A percentile compares a stretch with the other conserved stretches of the same genome.
phyloP scores from a whole-genome alignment of 2,797 vertebrate species.

The Morelia viridis region DNA sequence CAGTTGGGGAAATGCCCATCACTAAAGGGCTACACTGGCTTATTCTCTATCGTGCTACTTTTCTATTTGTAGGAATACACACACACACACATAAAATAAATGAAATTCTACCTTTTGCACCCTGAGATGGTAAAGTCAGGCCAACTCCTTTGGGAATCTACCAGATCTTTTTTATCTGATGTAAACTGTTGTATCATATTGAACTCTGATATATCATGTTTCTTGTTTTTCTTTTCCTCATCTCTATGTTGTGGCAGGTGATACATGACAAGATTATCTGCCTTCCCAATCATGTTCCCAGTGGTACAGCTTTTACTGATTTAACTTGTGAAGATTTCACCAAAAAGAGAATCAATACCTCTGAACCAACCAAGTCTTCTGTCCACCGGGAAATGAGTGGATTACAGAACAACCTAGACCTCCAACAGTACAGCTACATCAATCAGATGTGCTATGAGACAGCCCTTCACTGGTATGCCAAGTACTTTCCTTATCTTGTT shows the following conservation, averaged over 20 bases:
- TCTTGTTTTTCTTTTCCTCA: background rate
- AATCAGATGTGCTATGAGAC: slow-evolving; percentile 90
- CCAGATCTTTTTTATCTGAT: background rate
- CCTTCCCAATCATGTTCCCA: slow-evolving; percentile 79
- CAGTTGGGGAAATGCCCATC: background rate
- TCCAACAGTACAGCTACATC: slow-evolving; percentile 89
- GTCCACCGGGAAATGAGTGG: slow-evolving; percentile 75
- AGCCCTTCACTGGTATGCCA: slow-evolving; percentile 89
- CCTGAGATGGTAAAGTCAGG: background rate
- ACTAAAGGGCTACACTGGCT: background rate
- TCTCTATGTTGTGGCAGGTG: slow-evolving; percentile 71
- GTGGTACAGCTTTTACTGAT: slow-evolving; percentile 64
- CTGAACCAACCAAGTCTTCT: slow-evolving; percentile 62
- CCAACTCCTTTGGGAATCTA: background rate
- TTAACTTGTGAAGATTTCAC: slow-evolving; percentile 78
- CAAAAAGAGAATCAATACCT: slow-evolving; percentile 55
- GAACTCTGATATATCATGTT: background rate
- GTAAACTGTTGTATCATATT: background rate
- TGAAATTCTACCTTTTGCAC: background rate
- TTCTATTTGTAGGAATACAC: background rate
- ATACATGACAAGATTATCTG: slow-evolving; percentile 91
- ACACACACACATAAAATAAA: background rate
- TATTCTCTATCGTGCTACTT: background rate
- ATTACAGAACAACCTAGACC: slow-evolving; percentile 84
- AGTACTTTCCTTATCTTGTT: slow-evolving; percentile 91